Evolutionary conservation across 2,797 vertebrate genomes (phyloP).

Genomic region (Lepilemur septentrionalis): DNA sequence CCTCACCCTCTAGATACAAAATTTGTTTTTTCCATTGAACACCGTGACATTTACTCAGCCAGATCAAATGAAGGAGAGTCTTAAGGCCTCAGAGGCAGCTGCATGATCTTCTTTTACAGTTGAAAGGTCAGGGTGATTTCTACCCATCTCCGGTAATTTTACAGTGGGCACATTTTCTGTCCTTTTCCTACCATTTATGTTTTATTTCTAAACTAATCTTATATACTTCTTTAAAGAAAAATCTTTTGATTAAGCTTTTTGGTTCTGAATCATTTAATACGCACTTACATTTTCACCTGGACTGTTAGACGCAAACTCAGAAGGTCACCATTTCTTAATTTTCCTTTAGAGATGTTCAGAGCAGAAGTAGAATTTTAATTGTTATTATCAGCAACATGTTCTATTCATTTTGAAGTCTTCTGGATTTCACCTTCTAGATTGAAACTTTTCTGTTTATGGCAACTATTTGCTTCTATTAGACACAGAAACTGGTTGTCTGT

Average conservation of each 20-base stretch:
- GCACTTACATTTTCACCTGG: background rate
- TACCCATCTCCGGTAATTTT: slow-evolving; percentile 15
- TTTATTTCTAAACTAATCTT: slow-evolving; percentile 27
- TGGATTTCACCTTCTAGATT: background rate
- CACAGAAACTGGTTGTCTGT: background rate
- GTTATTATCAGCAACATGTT: background rate
- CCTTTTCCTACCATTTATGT: background rate
- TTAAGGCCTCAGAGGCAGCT: background rate
- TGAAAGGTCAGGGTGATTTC: slow-evolving; percentile 50
- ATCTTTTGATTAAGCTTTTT: background rate
- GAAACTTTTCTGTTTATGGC: background rate
- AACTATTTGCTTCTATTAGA: background rate
- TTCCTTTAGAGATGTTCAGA: background rate
- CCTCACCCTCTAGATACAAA: background rate
- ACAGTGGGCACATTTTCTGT: background rate
- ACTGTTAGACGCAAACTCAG: background rate
- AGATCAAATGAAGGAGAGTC: background rate
- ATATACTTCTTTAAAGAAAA: background rate
- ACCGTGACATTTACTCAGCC: slow-evolving; percentile 23
- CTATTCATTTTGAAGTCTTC: background rate
- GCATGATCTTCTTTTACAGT: background rate
- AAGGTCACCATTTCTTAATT: background rate
- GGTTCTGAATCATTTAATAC: background rate
- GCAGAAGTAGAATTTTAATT: background rate
- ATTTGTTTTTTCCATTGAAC: slow-evolving; percentile 11